Base-by-base conservation (phyloP, 1,140 invertebrate genomes). In the Tetranychus cinnabarinus region DNA sequence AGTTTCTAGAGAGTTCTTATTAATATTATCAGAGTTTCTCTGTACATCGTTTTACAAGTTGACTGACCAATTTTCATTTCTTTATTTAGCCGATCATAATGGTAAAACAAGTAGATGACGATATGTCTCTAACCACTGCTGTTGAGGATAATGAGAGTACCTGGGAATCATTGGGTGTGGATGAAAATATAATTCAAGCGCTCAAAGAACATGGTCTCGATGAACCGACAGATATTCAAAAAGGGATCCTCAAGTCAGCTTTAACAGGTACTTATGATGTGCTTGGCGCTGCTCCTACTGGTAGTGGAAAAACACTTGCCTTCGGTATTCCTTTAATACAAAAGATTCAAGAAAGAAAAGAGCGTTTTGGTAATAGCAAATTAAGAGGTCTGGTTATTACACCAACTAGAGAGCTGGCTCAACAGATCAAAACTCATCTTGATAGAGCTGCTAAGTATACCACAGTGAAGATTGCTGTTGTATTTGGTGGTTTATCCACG, bases 261-360 rank as follows among this genome's bases (percentile, higher is more conserved):
- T 85, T 96, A 67, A 77, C 84, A 68, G 88, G 86, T 57, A 56
- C 55, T 50, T 55, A 12, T 36, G 90, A 97, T 75, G 86, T 97
- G 66, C 72, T 97, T 31, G 92, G 90, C 64, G 92, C 91, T 63
- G 92, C 92, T 12, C 89, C 97, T 77, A 97, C 92, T 73, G 93
- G 93, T 8, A 95, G 89, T 78, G 93, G 93, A 1, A 97, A 97
- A 77, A 97, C 92, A 0, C 73, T 97, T 47, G 92, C 91, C 0
- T 97, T 97, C 80, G 89, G 85, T 3, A 85, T 97, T 63, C 93
- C 93, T 36, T 84, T 97, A 56, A 72, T 96, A 55, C 74, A 80
- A 64, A 84, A 84, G 7, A 91, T 96, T 63, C 72, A 93, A 58
- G 76, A 83, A 66, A 70, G 84, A 2, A 83, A 65, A 48, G 59